A percentile compares a stretch with the other conserved stretches of the same genome.
phyloP scores from a whole-genome alignment of 2,113 vertebrate genomes.

The Odocoileus hemionus region DNA sequence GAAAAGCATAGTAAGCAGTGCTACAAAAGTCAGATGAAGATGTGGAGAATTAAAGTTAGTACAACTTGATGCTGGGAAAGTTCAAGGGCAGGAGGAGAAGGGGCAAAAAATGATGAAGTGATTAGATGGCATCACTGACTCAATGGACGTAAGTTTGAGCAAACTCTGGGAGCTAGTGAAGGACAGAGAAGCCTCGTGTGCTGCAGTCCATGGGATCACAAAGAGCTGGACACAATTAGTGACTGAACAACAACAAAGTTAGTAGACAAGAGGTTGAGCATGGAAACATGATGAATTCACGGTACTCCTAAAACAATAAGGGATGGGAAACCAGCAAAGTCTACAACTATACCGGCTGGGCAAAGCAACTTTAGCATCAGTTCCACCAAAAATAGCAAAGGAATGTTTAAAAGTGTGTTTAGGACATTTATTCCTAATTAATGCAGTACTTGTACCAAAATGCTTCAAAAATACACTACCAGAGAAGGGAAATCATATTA shows the following conservation, averaged over 20 bases:
- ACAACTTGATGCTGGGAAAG: background rate
- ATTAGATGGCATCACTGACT: background rate
- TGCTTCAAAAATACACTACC: slow-evolving; percentile 28
- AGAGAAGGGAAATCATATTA: slow-evolving; percentile 50
- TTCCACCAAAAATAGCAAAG: background rate
- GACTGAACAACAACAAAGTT: background rate
- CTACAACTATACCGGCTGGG: background rate
- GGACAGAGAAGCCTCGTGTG: background rate
- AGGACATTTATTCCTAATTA: slow-evolving; percentile 11
- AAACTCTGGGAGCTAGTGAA: background rate
- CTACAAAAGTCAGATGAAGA: background rate
- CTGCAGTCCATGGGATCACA: background rate
- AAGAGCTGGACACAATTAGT: background rate
- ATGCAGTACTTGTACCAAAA: background rate
- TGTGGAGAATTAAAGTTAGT: background rate
- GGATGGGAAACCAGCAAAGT: background rate
- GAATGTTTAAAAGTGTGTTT: background rate
- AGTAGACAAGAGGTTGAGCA: background rate
- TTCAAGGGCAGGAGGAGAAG: background rate
- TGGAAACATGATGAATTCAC: background rate
- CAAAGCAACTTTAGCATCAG: background rate
- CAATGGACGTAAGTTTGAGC: background rate
- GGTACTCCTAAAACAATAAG: background rate
- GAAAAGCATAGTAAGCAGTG: background rate
- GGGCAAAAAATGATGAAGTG: background rate